Percentiles rank a stretch among this genome's conserved stretches.
Evolutionary conservation across 2,797 vertebrate species (phyloP).

Genomic region (Halcyon leucocephala): DNA sequence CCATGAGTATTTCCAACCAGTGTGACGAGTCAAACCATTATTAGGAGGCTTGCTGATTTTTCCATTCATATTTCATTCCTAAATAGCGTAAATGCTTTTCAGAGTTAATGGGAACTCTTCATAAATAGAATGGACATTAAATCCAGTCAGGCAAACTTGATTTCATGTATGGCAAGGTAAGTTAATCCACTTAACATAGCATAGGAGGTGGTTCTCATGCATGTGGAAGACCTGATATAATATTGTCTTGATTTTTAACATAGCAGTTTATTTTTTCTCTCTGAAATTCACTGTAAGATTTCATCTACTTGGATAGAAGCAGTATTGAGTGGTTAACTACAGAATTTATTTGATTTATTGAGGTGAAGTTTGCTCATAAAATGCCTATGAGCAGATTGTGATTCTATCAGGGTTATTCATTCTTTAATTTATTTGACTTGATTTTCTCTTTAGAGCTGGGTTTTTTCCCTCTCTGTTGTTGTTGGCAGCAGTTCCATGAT

Average conservation of each 20-base stretch:
- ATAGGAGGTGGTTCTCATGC: background rate
- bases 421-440: conserved; percentile 24
- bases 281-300: background rate
- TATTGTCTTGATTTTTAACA: background rate
- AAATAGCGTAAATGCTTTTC: background rate
- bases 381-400: background rate
- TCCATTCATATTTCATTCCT: background rate
- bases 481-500: background rate
- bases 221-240: background rate
- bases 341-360: background rate
- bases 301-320: background rate
- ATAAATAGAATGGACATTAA: background rate
- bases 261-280: background rate
- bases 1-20: background rate
- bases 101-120: background rate
- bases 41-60: background rate
- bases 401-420: background rate
- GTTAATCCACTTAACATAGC: background rate
- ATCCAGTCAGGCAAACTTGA: background rate
- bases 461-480: background rate
- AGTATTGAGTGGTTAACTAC: background rate
- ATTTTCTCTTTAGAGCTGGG: background rate
- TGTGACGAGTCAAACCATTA: background rate
- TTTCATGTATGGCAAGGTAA: background rate
- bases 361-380: conserved; percentile 19